Conservation (phyloP, 2,888 invertebrate genomes). For the Aphodius granarius region DNA sequence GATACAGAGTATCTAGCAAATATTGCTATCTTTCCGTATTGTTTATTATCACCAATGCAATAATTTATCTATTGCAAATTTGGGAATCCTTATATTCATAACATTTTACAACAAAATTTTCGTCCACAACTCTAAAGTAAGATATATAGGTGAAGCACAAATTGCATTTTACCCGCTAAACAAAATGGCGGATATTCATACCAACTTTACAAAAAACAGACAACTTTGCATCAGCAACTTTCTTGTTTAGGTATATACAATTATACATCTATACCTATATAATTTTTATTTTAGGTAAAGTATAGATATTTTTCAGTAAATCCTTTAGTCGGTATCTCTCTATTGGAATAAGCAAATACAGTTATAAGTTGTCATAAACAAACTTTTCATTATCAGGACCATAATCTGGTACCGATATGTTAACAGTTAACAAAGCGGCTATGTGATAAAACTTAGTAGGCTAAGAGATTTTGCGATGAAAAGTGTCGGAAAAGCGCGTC, state of each 20-base stretch:
- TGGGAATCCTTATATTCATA: too few relatives aligned
- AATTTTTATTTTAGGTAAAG: not conserved
- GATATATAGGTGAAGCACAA: not conserved
- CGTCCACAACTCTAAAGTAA: not conserved
- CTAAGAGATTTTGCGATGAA: not conserved
- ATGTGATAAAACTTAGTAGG: conserved; percentile 15
- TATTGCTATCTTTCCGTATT: not conserved
- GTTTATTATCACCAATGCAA: not conserved
- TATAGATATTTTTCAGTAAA: not conserved
- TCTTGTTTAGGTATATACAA: too few relatives aligned
- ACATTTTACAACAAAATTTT: too few relatives aligned
- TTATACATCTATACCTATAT: too few relatives aligned
- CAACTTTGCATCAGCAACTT: too few relatives aligned
- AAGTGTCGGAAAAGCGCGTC: not conserved
- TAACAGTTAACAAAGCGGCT: conserved; percentile 27
- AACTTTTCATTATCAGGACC: conserved; percentile 20
- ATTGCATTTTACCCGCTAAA: not conserved
- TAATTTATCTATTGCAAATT: not conserved
- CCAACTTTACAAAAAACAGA: not conserved
- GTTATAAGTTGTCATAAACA: not conserved
- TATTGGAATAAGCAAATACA: not conserved
- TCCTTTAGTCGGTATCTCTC: not conserved
- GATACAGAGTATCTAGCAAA: not conserved
- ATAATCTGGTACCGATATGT: conserved; percentile 27
- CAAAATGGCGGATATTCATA: not conserved